A percentile compares a stretch with the other conserved stretches of the same genome.
Conservation (phyloP, 1,140 invertebrate species). For the Cyrtorhinus lividipennis region DNA sequence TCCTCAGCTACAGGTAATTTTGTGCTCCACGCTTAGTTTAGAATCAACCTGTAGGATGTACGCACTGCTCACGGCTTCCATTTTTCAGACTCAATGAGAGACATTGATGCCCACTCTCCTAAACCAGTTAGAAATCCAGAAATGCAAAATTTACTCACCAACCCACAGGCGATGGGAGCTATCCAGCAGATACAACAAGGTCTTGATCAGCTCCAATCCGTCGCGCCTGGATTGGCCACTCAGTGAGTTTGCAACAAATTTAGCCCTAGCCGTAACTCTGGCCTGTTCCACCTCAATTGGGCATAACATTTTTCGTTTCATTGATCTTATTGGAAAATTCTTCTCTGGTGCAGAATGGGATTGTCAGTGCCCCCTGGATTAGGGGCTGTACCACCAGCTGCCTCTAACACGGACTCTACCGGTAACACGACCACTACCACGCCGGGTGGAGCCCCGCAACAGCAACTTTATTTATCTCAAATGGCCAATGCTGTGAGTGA, state of each 20-base stretch:
- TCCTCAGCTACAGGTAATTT: conserved; percentile 54
- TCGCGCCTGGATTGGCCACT: conserved; percentile 63
- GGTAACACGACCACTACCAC: neutral
- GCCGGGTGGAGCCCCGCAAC: neutral
- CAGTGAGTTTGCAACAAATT: conserved; percentile 34
- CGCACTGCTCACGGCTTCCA: too few relatives aligned
- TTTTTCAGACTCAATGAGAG: conserved; percentile 61
- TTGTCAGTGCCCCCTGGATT: neutral
- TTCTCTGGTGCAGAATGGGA: neutral
- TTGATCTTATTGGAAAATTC: conserved; percentile 12
- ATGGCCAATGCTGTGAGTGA: neutral
- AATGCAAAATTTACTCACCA: conserved; percentile 75
- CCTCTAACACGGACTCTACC: neutral
- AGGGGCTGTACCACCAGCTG: neutral
- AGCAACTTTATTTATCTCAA: neutral
- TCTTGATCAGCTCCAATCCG: conserved; percentile 72
- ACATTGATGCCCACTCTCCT: conserved; percentile 79
- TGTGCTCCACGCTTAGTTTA: too few relatives aligned
- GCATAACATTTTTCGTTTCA: too few relatives aligned
- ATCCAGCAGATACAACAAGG: conserved; percentile 94
- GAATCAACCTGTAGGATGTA: neutral
- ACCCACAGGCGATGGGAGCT: conserved; percentile 85
- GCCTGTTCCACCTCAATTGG: too few relatives aligned
- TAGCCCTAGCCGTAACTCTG: too few relatives aligned
- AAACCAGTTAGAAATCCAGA: conserved; percentile 84